Percentiles rank a stretch among this genome's conserved stretches.
phyloP scores from a whole-genome alignment of 1,140 invertebrate genomes.

The Holcopasites calliopsidis region DNA sequence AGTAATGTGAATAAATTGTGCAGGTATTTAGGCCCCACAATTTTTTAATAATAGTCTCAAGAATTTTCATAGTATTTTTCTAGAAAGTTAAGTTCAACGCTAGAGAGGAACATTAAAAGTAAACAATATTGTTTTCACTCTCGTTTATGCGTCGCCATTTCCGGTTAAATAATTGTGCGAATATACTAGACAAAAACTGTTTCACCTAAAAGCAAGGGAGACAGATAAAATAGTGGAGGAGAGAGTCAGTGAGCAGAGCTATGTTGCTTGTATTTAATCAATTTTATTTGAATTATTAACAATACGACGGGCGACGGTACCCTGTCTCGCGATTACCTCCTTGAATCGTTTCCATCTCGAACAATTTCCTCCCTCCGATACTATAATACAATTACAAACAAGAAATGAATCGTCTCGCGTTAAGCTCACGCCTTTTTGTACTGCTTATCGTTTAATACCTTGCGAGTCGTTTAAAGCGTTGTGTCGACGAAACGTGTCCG shows the following conservation, averaged over 20 bases:
- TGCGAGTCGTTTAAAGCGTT: not conserved
- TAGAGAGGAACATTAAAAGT: too few species aligned
- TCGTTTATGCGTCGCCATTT: too few species aligned
- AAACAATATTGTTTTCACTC: too few species aligned
- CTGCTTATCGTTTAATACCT: not conserved
- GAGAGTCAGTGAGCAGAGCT: conserved; percentile 7
- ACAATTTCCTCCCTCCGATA: not conserved
- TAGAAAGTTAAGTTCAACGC: too few species aligned
- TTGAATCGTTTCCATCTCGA: not conserved
- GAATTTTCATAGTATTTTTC: too few species aligned
- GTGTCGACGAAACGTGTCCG: not conserved
- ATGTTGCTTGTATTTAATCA: conserved; percentile 20
- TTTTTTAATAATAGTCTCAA: too few species aligned
- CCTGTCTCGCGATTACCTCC: not conserved
- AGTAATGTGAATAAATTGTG: too few species aligned
- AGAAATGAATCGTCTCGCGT: not conserved
- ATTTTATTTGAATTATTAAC: conserved; percentile 51
- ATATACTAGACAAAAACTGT: not conserved
- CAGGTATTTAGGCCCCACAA: too few species aligned
- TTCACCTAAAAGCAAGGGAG: too few species aligned
- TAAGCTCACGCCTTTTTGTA: too few species aligned
- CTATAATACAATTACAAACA: not conserved
- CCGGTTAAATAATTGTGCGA: too few species aligned
- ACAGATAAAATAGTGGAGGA: too few species aligned
- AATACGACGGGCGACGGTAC: conserved; percentile 42